Evolutionary conservation across 1,140 invertebrate species (phyloP).

Genomic region (Cotesia chilonis): DNA sequence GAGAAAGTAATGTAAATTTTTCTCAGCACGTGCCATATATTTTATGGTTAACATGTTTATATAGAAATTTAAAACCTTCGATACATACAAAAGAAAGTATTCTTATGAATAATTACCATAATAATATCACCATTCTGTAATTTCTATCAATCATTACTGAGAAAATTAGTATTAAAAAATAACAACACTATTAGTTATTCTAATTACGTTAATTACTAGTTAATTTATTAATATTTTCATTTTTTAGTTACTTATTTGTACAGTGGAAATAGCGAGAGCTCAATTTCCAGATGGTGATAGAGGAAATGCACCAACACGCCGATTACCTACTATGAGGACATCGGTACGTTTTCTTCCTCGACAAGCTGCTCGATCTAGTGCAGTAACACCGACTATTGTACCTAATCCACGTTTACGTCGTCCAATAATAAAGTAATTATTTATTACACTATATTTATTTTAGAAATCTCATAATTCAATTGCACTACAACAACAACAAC

Average conservation of each 20-base stretch:
- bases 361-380: conserved; percentile 16
- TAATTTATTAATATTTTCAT: conserved; percentile 32
- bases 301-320: conserved; percentile 8
- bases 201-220: conserved; percentile 5
- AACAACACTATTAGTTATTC: no score
- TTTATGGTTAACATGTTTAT: conserved; percentile 10
- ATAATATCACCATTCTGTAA: no score
- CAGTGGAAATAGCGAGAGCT: conserved; percentile 41
- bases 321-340: conserved; percentile 11
- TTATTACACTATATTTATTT: neutral
- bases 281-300: conserved; percentile 43
- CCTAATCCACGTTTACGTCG: conserved; percentile 48
- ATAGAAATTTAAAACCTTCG: conserved; percentile 21
- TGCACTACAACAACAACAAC: neutral
- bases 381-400: conserved; percentile 38
- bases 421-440: conserved; percentile 43
- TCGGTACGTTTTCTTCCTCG: conserved; percentile 33
- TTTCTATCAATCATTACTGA: no score
- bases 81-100: conserved; percentile 42
- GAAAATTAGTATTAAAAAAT: neutral
- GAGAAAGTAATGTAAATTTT: conserved; percentile 42
- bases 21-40: conserved; percentile 31
- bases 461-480: neutral
- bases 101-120: conserved; percentile 22
- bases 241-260: conserved; percentile 51